Percentiles rank a stretch among this genome's conserved stretches.
Evolutionary conservation across 2,888 invertebrate genomes (phyloP).

Genomic region (Leistus spinibarbis): DNA sequence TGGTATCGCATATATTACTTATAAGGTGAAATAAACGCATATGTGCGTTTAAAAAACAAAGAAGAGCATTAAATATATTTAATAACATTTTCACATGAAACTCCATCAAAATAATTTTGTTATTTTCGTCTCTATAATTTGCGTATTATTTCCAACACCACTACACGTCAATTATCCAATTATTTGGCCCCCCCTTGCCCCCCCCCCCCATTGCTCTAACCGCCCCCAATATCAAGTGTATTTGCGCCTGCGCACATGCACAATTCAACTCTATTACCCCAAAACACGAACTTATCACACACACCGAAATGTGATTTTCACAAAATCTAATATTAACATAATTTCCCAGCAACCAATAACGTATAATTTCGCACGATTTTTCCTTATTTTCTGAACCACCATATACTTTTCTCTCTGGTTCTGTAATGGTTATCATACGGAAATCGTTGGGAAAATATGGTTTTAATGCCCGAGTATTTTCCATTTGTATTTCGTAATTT

Average conservation of each 20-base stretch:
- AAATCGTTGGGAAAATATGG: background rate
- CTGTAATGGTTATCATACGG: background rate
- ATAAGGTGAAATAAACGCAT: too few relatives aligned
- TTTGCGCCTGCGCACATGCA: background rate
- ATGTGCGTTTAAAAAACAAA: too few relatives aligned
- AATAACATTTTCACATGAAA: background rate
- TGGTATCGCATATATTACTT: too few relatives aligned
- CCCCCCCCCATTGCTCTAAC: background rate
- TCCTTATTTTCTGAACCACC: background rate
- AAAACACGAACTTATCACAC: slow-evolving; percentile 14
- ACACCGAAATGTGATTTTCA: slow-evolving; percentile 12
- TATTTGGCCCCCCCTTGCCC: background rate
- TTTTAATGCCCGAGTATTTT: too few relatives aligned
- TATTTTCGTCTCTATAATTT: background rate
- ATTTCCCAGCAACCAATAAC: slow-evolving; percentile 2
- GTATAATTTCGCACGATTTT: background rate
- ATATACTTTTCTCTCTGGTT: background rate
- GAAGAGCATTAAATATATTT: too few relatives aligned
- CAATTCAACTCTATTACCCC: slow-evolving; percentile 6
- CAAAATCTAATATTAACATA: slow-evolving; percentile 32
- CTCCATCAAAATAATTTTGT: background rate
- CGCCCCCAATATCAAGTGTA: background rate
- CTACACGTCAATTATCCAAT: background rate
- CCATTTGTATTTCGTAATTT: too few relatives aligned
- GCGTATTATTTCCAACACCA: background rate